phyloP scores from a whole-genome alignment of 2,113 vertebrate species.

The Lipophrys pholis region DNA sequence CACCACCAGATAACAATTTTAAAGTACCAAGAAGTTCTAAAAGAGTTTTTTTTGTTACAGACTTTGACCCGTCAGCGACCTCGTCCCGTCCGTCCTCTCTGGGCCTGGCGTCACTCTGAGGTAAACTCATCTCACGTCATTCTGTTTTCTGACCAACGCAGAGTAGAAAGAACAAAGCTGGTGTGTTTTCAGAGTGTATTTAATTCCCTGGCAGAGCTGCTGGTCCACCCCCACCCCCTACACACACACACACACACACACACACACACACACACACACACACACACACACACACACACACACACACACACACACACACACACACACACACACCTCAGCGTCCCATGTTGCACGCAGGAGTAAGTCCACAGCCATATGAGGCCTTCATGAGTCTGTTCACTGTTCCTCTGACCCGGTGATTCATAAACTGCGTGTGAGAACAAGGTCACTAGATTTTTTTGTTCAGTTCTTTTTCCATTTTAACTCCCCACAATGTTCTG shows the following conservation, averaged over 20 bases:
- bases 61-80: no score
- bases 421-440: slow-evolving; percentile 17
- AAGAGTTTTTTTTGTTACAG: no score
- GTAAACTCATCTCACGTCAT: slow-evolving; percentile 4
- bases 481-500: neutral
- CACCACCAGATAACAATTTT: no score
- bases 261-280: no score
- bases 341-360: slow-evolving; percentile 31
- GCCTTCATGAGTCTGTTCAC: slow-evolving; percentile 25
- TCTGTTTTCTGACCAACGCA: slow-evolving; percentile 20
- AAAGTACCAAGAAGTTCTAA: no score
- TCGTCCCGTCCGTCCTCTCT: no score
- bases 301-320: no score
- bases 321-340: no score
- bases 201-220: slow-evolving; percentile 42
- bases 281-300: no score
- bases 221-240: neutral
- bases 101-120: slow-evolving; percentile 5
- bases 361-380: slow-evolving; percentile 47
- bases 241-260: no score
- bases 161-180: slow-evolving; percentile 21
- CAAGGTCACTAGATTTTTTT: no score
- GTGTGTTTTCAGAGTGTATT: slow-evolving; percentile 17
- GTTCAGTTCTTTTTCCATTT: slow-evolving; percentile 52
- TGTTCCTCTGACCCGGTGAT: slow-evolving; percentile 31